Conservation (phyloP, 2,888 invertebrate species). For the Gasteruption jaculator region DNA sequence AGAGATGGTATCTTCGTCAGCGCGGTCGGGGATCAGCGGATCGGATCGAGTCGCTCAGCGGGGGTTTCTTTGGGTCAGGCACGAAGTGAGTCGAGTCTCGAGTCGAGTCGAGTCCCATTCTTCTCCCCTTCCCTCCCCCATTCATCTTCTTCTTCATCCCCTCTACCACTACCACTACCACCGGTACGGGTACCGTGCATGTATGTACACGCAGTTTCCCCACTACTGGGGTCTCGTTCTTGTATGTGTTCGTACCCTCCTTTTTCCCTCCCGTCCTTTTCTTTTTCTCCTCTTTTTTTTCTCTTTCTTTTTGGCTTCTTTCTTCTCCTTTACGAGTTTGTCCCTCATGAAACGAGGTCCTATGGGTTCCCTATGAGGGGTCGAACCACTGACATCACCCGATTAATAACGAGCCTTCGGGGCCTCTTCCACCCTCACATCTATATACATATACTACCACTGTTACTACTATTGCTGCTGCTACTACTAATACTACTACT, state of each 20-base stretch:
- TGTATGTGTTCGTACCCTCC: constrained; percentile 19
- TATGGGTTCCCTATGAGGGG: constrained; percentile 44
- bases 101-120: constrained; percentile 35
- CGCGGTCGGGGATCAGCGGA: constrained; percentile 50
- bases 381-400: constrained; percentile 45
- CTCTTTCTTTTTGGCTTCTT: constrained; percentile 8
- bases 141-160: constrained; percentile 18
- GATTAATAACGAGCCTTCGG: constrained; percentile 43
- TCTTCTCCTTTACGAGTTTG: constrained; percentile 7
- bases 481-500: too few species aligned
- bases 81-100: constrained; percentile 40
- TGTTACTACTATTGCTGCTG: too few species aligned
- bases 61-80: constrained; percentile 51
- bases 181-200: too few species aligned
- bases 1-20: constrained; percentile 49
- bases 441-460: too few species aligned
- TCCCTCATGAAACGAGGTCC: constrained; percentile 30
- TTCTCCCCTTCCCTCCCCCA: constrained; percentile 27
- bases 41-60: constrained; percentile 50
- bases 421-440: too few species aligned
- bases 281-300: neutral
- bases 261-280: constrained; percentile 7
- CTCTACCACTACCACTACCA: constrained; percentile 16
- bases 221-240: too few species aligned
- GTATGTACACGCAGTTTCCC: too few species aligned